phyloP scores from a whole-genome alignment of 2,888 invertebrate genomes.

The Ischnus inquisitorius region DNA sequence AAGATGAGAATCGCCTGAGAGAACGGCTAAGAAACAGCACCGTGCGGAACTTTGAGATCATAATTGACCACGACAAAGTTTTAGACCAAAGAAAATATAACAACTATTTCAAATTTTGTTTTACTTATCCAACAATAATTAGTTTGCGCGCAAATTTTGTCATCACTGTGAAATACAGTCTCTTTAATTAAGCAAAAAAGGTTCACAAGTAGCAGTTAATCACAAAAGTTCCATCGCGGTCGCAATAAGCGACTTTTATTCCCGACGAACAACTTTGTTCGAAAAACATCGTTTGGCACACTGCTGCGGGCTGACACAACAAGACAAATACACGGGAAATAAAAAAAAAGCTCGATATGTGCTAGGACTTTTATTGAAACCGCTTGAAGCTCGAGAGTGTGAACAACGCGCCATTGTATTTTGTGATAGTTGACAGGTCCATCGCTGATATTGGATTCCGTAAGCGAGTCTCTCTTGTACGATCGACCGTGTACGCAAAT shows the following conservation, averaged over 20 bases:
- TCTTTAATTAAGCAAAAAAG: neutral
- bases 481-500: slow-evolving; percentile 58
- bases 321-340: slow-evolving; percentile 10
- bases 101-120: no score
- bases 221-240: slow-evolving; percentile 18
- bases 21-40: no score
- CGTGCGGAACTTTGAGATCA: no score
- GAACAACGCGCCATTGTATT: slow-evolving; percentile 78
- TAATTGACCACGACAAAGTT: no score
- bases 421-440: slow-evolving; percentile 75
- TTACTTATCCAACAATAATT: no score
- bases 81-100: no score
- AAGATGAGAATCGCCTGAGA: neutral
- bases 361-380: slow-evolving; percentile 79
- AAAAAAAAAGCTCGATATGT: slow-evolving; percentile 36
- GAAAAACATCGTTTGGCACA: slow-evolving; percentile 4
- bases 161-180: no score
- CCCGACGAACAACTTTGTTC: slow-evolving; percentile 18
- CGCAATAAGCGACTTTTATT: slow-evolving; percentile 15
- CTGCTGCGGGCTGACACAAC: slow-evolving; percentile 12
- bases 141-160: no score
- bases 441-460: slow-evolving; percentile 61
- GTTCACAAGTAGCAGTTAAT: neutral
- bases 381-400: slow-evolving; percentile 68
- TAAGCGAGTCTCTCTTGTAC: slow-evolving; percentile 67